Conservation (phyloP, 1,140 invertebrate genomes). For the Pomacea maculata region DNA sequence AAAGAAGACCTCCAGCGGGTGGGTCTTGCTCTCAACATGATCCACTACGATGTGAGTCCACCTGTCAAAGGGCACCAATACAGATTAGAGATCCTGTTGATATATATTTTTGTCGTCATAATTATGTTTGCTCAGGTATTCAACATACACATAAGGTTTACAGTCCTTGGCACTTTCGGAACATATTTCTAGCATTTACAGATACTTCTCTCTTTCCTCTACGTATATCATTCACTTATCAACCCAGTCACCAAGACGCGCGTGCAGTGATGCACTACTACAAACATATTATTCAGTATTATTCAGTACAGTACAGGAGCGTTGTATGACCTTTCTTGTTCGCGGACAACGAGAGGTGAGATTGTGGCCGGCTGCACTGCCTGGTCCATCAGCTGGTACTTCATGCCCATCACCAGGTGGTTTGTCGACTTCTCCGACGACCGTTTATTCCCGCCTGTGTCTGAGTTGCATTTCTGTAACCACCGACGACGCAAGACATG, state of each 20-base stretch:
- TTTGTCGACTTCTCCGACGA: slow-evolving; percentile 37
- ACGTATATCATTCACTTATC: no score
- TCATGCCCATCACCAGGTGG: slow-evolving; percentile 74
- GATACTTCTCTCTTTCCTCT: no score
- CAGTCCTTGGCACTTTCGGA: no score
- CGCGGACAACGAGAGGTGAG: slow-evolving; percentile 76
- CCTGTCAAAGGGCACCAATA: slow-evolving; percentile 38
- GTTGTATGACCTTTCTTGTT: slow-evolving; percentile 72
- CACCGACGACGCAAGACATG: background rate
- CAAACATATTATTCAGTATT: no score
- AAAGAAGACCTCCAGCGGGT: slow-evolving; percentile 69
- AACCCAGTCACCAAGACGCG: no score
- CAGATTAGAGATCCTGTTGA: background rate
- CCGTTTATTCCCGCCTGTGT: slow-evolving; percentile 40
- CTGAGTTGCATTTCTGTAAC: slow-evolving; percentile 43
- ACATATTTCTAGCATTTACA: no score
- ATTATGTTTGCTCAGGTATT: background rate
- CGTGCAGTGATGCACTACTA: no score
- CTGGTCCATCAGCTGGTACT: slow-evolving; percentile 88
- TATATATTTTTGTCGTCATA: background rate
- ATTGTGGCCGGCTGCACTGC: slow-evolving; percentile 79
- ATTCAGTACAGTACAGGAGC: no score
- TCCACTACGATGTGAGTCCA: slow-evolving; percentile 85
- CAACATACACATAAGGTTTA: background rate
- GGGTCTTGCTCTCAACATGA: slow-evolving; percentile 75